These are phyloP conservation scores for Cerceris rybyensis DNA, from an alignment of 2,888 invertebrate genomes.

Conservation along the genomic window DNA sequence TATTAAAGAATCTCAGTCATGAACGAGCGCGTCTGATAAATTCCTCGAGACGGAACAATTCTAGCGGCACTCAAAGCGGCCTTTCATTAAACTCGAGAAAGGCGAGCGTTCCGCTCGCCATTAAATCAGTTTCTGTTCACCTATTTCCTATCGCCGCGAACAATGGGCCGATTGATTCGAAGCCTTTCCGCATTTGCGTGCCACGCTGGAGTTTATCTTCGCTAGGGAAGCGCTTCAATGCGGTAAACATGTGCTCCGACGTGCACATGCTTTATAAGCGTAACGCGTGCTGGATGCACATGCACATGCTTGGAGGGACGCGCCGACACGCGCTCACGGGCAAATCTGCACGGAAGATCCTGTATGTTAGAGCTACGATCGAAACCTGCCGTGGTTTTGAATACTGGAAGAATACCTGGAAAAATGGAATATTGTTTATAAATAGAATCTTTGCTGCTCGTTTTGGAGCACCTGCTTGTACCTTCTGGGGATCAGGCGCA, in stretches of 20 bases:
- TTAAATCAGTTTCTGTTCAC: slow-evolving; percentile 48
- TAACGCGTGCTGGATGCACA: slow-evolving; percentile 4
- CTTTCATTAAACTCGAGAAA: slow-evolving; percentile 21
- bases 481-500: too few species aligned
- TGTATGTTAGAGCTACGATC: too few species aligned
- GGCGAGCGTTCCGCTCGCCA: not conserved
- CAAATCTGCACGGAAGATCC: not conserved
- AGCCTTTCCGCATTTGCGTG: slow-evolving; percentile 55
- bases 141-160: slow-evolving; percentile 49
- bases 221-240: slow-evolving; percentile 14
- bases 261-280: slow-evolving; percentile 26
- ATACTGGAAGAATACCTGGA: too few species aligned
- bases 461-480: too few species aligned
- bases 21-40: not conserved
- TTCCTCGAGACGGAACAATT: not conserved
- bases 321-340: not conserved
- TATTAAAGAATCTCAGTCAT: not conserved
- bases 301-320: not conserved
- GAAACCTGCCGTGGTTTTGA: too few species aligned
- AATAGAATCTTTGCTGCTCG: too few species aligned
- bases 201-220: slow-evolving; percentile 42
- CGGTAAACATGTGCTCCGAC: slow-evolving; percentile 35
- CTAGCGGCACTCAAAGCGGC: not conserved
- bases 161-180: slow-evolving; percentile 56
- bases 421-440: too few species aligned